A percentile compares a stretch with the other conserved stretches of the same genome.
These are phyloP conservation scores for Platanista minor DNA, from an alignment of 2,113 vertebrate species.

Conservation along the genomic window DNA sequence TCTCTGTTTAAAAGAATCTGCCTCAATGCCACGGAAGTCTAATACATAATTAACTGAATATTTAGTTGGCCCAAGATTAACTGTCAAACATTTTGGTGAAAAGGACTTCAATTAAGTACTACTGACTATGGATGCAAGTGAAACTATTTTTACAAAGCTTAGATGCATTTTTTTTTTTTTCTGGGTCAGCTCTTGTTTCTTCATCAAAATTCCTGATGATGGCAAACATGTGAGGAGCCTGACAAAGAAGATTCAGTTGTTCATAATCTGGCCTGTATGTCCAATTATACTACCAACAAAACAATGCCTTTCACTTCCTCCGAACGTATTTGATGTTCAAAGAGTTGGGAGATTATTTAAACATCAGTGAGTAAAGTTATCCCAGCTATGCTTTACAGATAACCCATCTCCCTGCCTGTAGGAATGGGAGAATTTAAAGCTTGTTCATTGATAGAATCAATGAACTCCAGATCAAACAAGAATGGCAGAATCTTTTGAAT, in stretches of 20 bases:
- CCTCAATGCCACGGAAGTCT: neutral
- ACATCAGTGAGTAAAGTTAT: neutral
- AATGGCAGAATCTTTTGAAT: neutral
- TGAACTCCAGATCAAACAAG: neutral
- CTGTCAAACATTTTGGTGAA: neutral
- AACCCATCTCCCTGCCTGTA: neutral
- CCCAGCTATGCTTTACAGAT: neutral
- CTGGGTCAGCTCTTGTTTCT: neutral
- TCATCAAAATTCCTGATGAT: neutral
- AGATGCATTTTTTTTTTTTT: neutral
- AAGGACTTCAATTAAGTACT: neutral
- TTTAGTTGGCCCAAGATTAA: neutral
- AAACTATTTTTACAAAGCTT: slow-evolving; percentile 3
- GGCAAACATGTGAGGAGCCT: neutral
- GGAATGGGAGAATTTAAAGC: neutral
- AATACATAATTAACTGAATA: neutral
- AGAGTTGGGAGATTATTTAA: neutral
- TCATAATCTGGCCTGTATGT: neutral
- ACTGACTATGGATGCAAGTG: neutral
- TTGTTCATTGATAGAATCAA: neutral
- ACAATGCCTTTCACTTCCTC: neutral
- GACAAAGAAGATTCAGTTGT: neutral
- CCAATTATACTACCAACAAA: neutral
- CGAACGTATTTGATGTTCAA: neutral
- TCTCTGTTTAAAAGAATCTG: neutral